A percentile compares a stretch with the other conserved stretches of the same genome.
These are phyloP conservation scores for Xiphorhynchus elegans DNA, from an alignment of 2,113 vertebrate species.

Conservation along the genomic window DNA sequence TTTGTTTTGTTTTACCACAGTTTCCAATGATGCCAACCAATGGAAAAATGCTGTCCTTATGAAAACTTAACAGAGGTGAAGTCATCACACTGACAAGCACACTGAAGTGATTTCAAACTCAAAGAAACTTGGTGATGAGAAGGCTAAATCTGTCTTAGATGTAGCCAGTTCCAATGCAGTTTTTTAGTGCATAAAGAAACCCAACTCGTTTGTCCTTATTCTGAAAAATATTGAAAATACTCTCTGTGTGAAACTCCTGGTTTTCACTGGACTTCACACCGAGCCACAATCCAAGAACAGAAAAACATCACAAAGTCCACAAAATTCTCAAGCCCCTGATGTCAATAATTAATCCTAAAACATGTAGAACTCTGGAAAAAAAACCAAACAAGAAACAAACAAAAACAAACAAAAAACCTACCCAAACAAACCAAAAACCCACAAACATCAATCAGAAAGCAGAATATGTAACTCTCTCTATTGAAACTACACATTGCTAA, in stretches of 20 bases:
- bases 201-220: not conserved
- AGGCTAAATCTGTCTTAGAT: not conserved
- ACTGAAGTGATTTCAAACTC: not conserved
- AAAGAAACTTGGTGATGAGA: not conserved
- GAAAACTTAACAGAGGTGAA: not conserved
- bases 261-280: not conserved
- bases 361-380: not conserved
- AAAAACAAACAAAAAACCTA: not conserved
- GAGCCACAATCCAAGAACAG: not conserved
- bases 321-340: not conserved
- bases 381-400: not conserved
- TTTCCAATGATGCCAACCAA: not conserved
- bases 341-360: slow-evolving; percentile 37
- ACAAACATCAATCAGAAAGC: not conserved
- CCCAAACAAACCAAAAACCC: not conserved
- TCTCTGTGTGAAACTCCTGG: not conserved
- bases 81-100: not conserved
- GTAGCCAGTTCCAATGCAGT: not conserved
- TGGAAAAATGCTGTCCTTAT: not conserved
- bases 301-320: not conserved
- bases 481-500: not conserved
- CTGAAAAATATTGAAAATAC: not conserved
- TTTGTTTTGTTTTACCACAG: not conserved
- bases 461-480: not conserved
- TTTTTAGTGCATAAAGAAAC: not conserved